Percentiles rank a stretch among this genome's conserved stretches.
These are phyloP conservation scores for Drosophila borealis DNA, from an alignment of 2,888 invertebrate species.

Conservation along the genomic window DNA sequence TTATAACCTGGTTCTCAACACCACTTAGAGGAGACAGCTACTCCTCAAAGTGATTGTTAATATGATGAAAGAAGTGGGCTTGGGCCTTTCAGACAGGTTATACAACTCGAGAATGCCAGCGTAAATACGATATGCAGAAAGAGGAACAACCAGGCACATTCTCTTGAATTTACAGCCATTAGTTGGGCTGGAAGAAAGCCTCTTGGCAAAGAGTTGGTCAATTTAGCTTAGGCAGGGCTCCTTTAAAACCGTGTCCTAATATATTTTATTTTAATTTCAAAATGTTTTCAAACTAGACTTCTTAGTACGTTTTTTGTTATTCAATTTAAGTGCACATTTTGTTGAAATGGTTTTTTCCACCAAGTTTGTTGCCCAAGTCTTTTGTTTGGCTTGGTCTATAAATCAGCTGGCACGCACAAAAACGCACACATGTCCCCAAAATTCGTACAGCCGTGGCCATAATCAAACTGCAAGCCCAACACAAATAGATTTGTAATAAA, in stretches of 20 bases:
- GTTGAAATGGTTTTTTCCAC: slow-evolving; percentile 6
- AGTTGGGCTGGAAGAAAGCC: no score
- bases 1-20: slow-evolving; percentile 1
- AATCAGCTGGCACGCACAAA: slow-evolving; percentile 57
- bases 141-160: no score
- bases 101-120: background rate
- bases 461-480: slow-evolving; percentile 12
- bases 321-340: slow-evolving; percentile 7
- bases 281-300: background rate
- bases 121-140: background rate
- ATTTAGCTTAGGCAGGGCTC: no score
- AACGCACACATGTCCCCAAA: slow-evolving; percentile 11
- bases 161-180: no score
- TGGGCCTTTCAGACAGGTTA: slow-evolving; percentile 3
- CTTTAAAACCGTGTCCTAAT: no score
- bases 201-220: no score
- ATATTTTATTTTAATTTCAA: no score
- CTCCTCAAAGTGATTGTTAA: slow-evolving; percentile 7
- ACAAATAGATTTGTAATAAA: slow-evolving; percentile 76
- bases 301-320: background rate
- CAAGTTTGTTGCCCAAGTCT: slow-evolving; percentile 73
- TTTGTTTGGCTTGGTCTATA: slow-evolving; percentile 60
- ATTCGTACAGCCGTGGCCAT: slow-evolving; percentile 1
- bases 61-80: background rate
- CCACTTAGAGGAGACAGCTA: slow-evolving; percentile 12